Base-by-base conservation (phyloP, 2,797 vertebrate genomes). In the Eulemur mongoz region DNA sequence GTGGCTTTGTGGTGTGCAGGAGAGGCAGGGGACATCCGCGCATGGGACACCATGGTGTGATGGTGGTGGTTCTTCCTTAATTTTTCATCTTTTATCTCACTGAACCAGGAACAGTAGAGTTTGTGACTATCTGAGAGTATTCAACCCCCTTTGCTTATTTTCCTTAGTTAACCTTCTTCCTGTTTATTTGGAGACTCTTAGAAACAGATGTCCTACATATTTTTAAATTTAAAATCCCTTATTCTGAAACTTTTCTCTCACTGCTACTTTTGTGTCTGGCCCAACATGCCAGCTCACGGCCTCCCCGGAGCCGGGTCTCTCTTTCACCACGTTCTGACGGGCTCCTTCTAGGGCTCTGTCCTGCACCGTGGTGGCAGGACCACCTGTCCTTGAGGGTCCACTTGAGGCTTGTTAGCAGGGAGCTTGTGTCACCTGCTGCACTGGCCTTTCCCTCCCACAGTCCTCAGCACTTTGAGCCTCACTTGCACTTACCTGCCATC, bases 351-450 rank as follows among this genome's bases (percentile, higher is more conserved):
- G 40, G n/a, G 10, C 73, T 61, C 22, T 30, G 4, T 79, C 50
- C 25, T 54, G 27, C 22, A 23, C 27, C 13, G 12, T 4, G 0
- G 38, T 45, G 18, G 63, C 22, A 48, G 50, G 10, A 4, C 25
- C 2, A 17, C 43, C 79, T 1, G 4, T 23, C 50, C 45, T 57
- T 1, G 10, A 30, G 18, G 54, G 25, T 20, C 59, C 11, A 0
- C n/a, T 11, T 30, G 54, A 17, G 65, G 91, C 48, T 40, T 7
- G 1, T 7, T 40, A 10, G 35, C 23, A 4, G 35, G 48, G 30
- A 35, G 6, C 45, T 7, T 7, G 4, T 27, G 0, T 18, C 35
- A 4, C 3, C 20, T 5, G 2, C 30, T 12, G 1, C 4, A 5
- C 20, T 30, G 48, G 11, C n/a, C 63, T 18, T 18, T n/a, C 8